Base-by-base conservation (phyloP, 1,140 invertebrate genomes). In the Camponotus floridanus region DNA sequence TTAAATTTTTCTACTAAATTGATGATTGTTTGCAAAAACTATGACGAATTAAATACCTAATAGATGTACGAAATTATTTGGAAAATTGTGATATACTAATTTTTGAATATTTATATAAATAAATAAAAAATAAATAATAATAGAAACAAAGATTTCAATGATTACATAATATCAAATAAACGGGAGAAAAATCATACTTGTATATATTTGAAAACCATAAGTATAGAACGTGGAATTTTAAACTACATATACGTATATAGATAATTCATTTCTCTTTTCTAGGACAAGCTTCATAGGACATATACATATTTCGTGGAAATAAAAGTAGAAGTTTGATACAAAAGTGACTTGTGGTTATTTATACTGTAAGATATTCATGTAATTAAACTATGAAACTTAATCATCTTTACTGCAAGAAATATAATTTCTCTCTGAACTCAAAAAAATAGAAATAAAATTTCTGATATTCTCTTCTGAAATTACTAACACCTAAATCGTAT, bases 401-500 rank as follows among this genome's bases (percentile, higher is more conserved):
- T 42, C 2, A 0, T 45, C n/a, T 39, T 13, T 13, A 6, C 33
- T 26, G 15, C 62, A 42, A 68, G 61, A 26, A 80, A 57, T 18
- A 11, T 39, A 11, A 68, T 57, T 57, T 55, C 15, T 57, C 4
- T 11, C 36, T 15, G 13, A 13, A 48, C 13, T 13, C 15, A 45
- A 42, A 42, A 42, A 42, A 42, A 48, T 18, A 57, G 6, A 5
- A 26, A 26, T 26, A 26, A 26, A 26, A 26, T 26, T 26, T 26
- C 26, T 26, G 26, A 26, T 26, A 26, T 26, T 26, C 26, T 0
- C 8, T 57, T 31, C 7, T 26, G 13, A 70, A 68, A 42, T 68
- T 42, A 68, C 48, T 70, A 13, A 31, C 26, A 64, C 5, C 21
- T 13, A 68, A 68, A 80, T 70, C 15, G 48, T 36, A 80, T 80